These are phyloP conservation scores for Macroramphosus scolopax DNA, from an alignment of 2,797 vertebrate species.

Conservation along the genomic window DNA sequence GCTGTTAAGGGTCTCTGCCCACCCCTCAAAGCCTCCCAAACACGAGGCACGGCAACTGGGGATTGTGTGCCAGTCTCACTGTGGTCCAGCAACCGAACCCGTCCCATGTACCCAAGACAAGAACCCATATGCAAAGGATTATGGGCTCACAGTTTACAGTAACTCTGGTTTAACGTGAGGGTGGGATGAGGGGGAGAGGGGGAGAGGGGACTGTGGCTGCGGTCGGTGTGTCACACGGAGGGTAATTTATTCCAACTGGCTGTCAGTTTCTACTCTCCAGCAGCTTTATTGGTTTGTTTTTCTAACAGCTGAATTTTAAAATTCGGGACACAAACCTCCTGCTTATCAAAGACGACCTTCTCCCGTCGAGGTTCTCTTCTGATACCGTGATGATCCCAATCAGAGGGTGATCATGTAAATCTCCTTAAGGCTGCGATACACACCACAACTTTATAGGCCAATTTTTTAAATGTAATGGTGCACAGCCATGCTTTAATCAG, in stretches of 20 bases:
- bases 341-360: neutral
- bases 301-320: slow-evolving; percentile 36
- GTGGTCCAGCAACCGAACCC: slow-evolving; percentile 36
- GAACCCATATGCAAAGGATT: slow-evolving; percentile 74
- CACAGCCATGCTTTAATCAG: slow-evolving; percentile 38
- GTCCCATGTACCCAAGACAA: slow-evolving; percentile 35
- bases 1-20: slow-evolving; percentile 36
- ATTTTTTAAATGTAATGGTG: slow-evolving; percentile 30
- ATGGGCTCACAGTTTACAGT: slow-evolving; percentile 72
- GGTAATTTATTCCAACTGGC: slow-evolving; percentile 47
- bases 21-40: slow-evolving; percentile 19
- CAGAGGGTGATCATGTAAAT: slow-evolving; percentile 40
- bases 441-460: slow-evolving; percentile 19
- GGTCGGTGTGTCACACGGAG: slow-evolving; percentile 59
- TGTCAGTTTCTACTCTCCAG: slow-evolving; percentile 40
- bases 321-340: slow-evolving; percentile 16
- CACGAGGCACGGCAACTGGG: slow-evolving; percentile 36
- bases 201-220: slow-evolving; percentile 38
- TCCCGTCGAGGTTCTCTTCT: neutral
- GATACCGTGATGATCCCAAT: slow-evolving; percentile 26
- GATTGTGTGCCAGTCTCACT: slow-evolving; percentile 55
- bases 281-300: slow-evolving; percentile 57
- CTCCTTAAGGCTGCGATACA: slow-evolving; percentile 15
- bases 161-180: slow-evolving; percentile 64
- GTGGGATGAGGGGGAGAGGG: slow-evolving; percentile 37